Evolutionary conservation across 1,140 invertebrate species (phyloP).

Genomic region (Agrilus planipennis): DNA sequence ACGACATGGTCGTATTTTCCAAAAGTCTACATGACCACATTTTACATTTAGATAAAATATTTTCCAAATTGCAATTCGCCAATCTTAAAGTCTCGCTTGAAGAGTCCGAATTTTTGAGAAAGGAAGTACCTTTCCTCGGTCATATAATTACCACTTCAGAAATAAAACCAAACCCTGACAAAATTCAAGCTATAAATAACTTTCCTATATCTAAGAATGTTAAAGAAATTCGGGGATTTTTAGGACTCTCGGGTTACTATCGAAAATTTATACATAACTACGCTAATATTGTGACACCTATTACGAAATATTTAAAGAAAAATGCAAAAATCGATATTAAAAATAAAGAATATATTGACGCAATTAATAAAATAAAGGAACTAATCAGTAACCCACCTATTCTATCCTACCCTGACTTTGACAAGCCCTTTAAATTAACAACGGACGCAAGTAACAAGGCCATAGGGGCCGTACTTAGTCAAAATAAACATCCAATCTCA

Average conservation of each 20-base stretch:
- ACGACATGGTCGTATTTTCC: conserved; percentile 18
- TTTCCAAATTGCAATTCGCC: conserved; percentile 14
- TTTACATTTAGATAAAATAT: conserved; percentile 15
- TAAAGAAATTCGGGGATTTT: conserved; percentile 4
- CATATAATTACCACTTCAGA: conserved; percentile 24
- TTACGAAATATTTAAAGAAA: conserved; percentile 28
- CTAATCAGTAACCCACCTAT: conserved; percentile 15
- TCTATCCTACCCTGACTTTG: conserved; percentile 19
- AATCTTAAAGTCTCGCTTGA: conserved; percentile 20
- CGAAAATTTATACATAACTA: conserved; percentile 34
- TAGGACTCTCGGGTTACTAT: conserved; percentile 28
- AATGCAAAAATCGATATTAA: conserved; percentile 9
- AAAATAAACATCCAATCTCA: conserved; percentile 17
- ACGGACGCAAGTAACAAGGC: conserved; percentile 14
- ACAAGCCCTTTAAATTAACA: conserved; percentile 14
- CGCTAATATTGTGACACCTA: conserved; percentile 26
- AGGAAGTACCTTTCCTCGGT: conserved; percentile 22
- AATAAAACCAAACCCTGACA: conserved; percentile 24
- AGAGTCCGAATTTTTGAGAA: conserved; percentile 22
- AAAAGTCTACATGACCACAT: conserved; percentile 18
- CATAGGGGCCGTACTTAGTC: conserved; percentile 19
- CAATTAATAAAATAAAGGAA: conserved; percentile 15
- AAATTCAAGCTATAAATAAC: conserved; percentile 20
- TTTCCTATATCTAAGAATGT: conserved; percentile 23
- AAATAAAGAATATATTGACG: no score